phyloP scores from a whole-genome alignment of 1,140 invertebrate species.

The Drosophila hydei region DNA sequence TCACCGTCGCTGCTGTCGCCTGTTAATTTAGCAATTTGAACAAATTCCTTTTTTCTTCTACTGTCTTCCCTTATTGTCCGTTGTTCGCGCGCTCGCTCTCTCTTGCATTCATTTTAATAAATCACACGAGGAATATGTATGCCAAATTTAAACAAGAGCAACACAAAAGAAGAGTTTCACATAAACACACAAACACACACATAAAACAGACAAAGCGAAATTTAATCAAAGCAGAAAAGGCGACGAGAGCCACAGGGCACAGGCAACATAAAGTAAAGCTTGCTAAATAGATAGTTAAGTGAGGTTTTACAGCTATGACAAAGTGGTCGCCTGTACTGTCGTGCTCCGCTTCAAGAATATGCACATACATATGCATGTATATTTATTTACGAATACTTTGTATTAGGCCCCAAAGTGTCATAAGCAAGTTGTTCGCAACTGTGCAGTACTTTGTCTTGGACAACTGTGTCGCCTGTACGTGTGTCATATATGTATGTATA shows the following conservation, averaged over 20 bases:
- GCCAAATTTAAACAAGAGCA: conserved; percentile 27
- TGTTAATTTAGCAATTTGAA: conserved; percentile 73
- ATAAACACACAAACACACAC: conserved; percentile 3
- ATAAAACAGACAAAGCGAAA: conserved; percentile 1
- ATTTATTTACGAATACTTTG: not conserved
- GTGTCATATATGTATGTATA: not conserved
- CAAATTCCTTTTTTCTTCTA: conserved; percentile 45
- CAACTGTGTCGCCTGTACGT: conserved; percentile 40
- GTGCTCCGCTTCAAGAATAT: not conserved
- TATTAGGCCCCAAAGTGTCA: conserved; percentile 4
- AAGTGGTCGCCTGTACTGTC: conserved; percentile 45
- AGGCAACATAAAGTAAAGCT: conserved; percentile 20
- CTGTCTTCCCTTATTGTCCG: conserved; percentile 28
- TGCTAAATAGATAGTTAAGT: conserved; percentile 2
- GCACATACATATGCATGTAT: not conserved
- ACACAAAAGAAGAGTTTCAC: conserved; percentile 4
- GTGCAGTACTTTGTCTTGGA: conserved; percentile 15
- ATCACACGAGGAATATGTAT: conserved; percentile 52
- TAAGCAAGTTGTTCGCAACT: not conserved
- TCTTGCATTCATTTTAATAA: conserved; percentile 61
- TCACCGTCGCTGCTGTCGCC: conserved; percentile 27
- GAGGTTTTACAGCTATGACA: conserved; percentile 24
- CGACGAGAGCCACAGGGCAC: conserved; percentile 4
- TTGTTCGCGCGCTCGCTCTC: conserved; percentile 20
- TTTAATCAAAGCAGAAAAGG: conserved; percentile 9